A percentile compares a stretch with the other conserved stretches of the same genome.
Evolutionary conservation across 2,888 invertebrate species (phyloP).

Genomic region (Tenthredo amoena): DNA sequence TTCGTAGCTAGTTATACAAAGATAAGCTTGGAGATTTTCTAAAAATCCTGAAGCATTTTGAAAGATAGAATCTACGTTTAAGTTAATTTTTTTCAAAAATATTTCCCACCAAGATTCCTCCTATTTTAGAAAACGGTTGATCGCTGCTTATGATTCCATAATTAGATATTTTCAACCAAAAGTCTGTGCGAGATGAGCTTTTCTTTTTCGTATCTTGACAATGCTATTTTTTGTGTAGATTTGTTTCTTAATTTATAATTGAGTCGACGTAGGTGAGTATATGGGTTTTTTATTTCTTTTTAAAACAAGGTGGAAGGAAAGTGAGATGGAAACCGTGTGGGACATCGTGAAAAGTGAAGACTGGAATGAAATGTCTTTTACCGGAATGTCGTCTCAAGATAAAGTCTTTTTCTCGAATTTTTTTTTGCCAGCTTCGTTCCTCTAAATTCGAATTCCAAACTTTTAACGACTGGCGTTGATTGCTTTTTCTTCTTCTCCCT

Average conservation of each 20-base stretch:
- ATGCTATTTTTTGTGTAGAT: background rate
- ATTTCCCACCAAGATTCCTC: background rate
- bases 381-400: background rate
- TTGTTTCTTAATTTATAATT: background rate
- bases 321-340: background rate
- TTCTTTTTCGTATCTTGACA: background rate
- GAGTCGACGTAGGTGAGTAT: background rate
- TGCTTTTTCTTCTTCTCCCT: background rate
- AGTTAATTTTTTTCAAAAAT: background rate
- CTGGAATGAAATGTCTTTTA: background rate
- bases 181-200: background rate
- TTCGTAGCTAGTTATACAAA: background rate
- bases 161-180: background rate
- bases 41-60: background rate
- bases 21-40: background rate
- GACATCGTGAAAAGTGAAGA: background rate
- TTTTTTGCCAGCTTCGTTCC: background rate
- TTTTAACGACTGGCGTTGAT: conserved; percentile 40
- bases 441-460: conserved; percentile 33
- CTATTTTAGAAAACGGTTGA: background rate
- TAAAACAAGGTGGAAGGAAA: background rate
- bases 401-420: conserved; percentile 16
- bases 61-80: background rate
- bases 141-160: background rate
- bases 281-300: background rate